Percentiles rank a stretch among this genome's conserved stretches.
Conservation (phyloP, 2,888 invertebrate species). For the Octonoba sinensis region DNA sequence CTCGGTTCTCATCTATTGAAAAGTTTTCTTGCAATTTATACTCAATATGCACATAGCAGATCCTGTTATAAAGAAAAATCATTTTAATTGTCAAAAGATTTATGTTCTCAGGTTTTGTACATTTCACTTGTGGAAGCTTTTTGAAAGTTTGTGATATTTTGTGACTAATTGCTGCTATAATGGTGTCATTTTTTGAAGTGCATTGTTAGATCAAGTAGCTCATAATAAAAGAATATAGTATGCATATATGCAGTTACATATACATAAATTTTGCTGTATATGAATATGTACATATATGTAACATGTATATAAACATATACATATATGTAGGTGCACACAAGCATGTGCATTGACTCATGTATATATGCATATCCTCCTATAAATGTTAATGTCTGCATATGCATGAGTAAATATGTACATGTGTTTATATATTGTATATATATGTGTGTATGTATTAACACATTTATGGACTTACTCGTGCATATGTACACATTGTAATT, state of each 20-base stretch:
- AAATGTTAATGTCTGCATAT: conserved; percentile 11
- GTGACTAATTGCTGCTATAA: conserved; percentile 42
- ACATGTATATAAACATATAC: conserved; percentile 8
- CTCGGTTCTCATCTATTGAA: conserved; percentile 19
- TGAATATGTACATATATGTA: conserved; percentile 1
- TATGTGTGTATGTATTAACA: conserved; percentile 34
- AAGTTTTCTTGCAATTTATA: conserved; percentile 25
- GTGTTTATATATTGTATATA: conserved; percentile 36
- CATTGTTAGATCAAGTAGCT: conserved; percentile 47
- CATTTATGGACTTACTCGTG: conserved; percentile 14
- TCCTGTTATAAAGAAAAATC: conserved; percentile 20
- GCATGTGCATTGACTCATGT: background rate
- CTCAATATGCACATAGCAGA: conserved; percentile 23
- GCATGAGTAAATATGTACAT: conserved; percentile 20
- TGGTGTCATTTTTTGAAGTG: conserved; percentile 31
- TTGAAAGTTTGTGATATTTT: conserved; percentile 51
- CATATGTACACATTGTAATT: conserved; percentile 32
- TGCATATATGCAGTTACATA: conserved; percentile 14
- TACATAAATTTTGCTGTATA: conserved; percentile 25
- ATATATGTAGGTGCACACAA: background rate
- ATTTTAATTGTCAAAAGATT: conserved; percentile 37
- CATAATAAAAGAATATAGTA: conserved; percentile 20
- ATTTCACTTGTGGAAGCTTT: conserved; percentile 35
- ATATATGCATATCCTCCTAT: conserved; percentile 19
- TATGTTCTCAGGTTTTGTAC: conserved; percentile 50